Evolutionary conservation across 2,113 vertebrate genomes (phyloP).

Genomic region (Rattus norvegicus): DNA sequence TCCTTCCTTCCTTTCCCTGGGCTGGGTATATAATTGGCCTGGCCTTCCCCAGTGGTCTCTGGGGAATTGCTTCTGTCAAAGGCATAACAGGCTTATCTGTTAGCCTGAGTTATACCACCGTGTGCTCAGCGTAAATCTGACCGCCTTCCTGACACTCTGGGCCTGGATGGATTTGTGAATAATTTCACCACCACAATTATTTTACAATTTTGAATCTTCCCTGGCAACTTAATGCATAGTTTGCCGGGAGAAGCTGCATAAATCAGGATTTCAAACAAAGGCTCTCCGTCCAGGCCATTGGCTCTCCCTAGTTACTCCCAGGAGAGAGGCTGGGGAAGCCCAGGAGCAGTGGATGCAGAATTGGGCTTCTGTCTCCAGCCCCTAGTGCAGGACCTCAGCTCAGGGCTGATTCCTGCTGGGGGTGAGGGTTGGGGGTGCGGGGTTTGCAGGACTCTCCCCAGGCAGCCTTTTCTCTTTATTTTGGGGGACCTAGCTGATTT

Average conservation of each 20-base stretch:
- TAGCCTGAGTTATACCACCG: constrained; percentile 81
- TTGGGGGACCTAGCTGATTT: not conserved
- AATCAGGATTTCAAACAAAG: constrained; percentile 45
- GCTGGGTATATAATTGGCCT: constrained; percentile 39
- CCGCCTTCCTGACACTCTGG: constrained; percentile 56
- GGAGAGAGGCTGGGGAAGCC: not conserved
- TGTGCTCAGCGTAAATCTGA: constrained; percentile 78
- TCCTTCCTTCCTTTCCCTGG: not conserved
- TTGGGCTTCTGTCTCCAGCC: not conserved
- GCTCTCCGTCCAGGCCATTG: not conserved
- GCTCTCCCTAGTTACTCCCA: not conserved
- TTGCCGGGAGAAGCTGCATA: constrained; percentile 32
- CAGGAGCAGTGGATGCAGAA: fast-evolving
- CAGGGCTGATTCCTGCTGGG: not conserved
- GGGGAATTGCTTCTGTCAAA: constrained; percentile 80
- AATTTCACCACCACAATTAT: constrained; percentile 68
- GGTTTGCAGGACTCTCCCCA: not conserved
- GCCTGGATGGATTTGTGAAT: constrained; percentile 46
- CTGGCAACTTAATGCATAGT: constrained; percentile 65
- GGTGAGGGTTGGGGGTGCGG: too few relatives aligned
- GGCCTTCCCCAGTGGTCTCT: constrained; percentile 61
- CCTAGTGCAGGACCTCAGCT: not conserved
- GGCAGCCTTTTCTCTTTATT: not conserved
- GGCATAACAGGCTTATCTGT: constrained; percentile 79
- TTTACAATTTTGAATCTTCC: constrained; percentile 72